These are phyloP conservation scores for Microplitis manilae DNA, from an alignment of 2,888 invertebrate genomes.

Conservation along the genomic window DNA sequence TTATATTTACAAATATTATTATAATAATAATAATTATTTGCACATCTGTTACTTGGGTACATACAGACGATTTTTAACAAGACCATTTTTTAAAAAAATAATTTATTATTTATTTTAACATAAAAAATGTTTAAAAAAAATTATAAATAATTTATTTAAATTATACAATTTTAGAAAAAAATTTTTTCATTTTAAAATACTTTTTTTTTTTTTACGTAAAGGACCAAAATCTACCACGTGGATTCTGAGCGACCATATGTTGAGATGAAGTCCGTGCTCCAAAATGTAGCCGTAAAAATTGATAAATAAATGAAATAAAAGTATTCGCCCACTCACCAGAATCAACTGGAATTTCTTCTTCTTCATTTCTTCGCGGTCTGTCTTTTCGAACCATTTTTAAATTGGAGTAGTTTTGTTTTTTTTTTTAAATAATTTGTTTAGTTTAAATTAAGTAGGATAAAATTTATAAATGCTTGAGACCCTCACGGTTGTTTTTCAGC, in stretches of 20 bases:
- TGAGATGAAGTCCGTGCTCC: not conserved
- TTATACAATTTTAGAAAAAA: not conserved
- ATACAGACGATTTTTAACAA: constrained; percentile 11
- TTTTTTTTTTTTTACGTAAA: too few relatives aligned
- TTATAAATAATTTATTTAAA: not conserved
- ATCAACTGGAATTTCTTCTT: constrained; percentile 72
- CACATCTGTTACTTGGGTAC: not conserved
- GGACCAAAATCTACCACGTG: too few relatives aligned
- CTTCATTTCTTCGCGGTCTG: constrained; percentile 59
- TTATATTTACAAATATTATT: not conserved
- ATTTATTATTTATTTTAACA: not conserved
- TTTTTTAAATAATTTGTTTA: not conserved
- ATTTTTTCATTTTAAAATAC: too few relatives aligned
- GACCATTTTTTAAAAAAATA: constrained; percentile 17
- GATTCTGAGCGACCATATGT: not conserved
- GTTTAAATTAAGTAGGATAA: constrained; percentile 10
- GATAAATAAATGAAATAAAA: not conserved
- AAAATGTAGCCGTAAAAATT: not conserved
- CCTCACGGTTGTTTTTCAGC: not conserved
- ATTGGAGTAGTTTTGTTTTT: not conserved
- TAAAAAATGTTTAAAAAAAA: not conserved
- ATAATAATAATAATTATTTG: constrained; percentile 1
- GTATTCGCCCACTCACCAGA: constrained; percentile 72
- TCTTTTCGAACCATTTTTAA: constrained; percentile 71
- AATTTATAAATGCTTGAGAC: not conserved